Base-by-base conservation (phyloP, 2,113 vertebrate genomes). In the Recurvirostra avosetta region DNA sequence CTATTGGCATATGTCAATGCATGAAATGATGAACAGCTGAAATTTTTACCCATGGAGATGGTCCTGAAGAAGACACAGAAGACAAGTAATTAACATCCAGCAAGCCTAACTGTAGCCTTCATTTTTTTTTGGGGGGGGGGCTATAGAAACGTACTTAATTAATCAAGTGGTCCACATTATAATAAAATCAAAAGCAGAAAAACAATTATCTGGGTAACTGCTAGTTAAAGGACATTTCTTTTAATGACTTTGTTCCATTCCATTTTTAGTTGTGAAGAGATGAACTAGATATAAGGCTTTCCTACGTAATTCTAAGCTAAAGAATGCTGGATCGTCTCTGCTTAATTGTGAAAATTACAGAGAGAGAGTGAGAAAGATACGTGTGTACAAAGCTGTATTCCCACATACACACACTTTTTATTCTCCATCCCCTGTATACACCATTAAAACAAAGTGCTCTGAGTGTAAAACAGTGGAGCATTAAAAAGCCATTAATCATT, bases 401-500 rank as follows among this genome's bases (percentile, higher is more conserved):
- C n/a, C 76, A 59, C 65, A 88, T 20, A 82, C 11, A 3, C 53
- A 22, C 27, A 29, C 53, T 40, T 58, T 50, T 65, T 80, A 62
- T 53, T 56, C 88, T 66, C 67, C 76, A 21, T 32, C 34, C 67
- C 43, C 36, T 32, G 26, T 38, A 26, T 12, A 25, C 50, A 32
- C 53, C 59, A 36, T 82, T 75, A 93, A 94, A 94, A 86, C 75
- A 94, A 90, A 97, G 90, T 71, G 55, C 84, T 96, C 70, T 2
- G 45, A 91, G 90, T 95, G 56, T 81, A 61, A 84, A 95, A 95
- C 7, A 29, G 92, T 41, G 79, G 75, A 86, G 72, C 87, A 90
- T 89, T 95, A 92, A 92, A 86, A 96, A 95, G 68, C 76, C 94
- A 95, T 98, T 98, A 97, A 96, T 97, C 97, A 97, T 80, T 58